A percentile compares a stretch with the other conserved stretches of the same genome.
Conservation (phyloP, 64 coral and sea anemone genomes). For the Montipora capricornis region DNA sequence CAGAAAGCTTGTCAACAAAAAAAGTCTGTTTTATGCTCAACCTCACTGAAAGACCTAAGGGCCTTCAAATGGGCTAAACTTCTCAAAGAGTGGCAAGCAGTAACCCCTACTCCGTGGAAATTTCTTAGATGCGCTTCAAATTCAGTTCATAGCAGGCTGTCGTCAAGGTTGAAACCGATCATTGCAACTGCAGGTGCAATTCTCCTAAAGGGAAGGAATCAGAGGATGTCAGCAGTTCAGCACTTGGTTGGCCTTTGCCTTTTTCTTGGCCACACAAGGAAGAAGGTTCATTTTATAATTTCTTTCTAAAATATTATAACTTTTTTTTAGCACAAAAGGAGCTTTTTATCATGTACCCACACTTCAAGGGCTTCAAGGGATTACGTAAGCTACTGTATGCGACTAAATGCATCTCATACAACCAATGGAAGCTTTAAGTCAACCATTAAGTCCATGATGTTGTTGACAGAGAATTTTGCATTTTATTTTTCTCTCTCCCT, state of each 20-base stretch:
- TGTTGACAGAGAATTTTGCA: neutral
- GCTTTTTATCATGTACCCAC: neutral
- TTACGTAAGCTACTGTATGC: neutral
- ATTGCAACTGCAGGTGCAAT: neutral
- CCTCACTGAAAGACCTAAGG: too few species aligned
- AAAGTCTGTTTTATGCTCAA: too few species aligned
- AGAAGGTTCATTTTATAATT: constrained; percentile 10
- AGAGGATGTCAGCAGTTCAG: constrained; percentile 8
- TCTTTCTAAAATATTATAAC: neutral
- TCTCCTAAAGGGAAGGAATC: neutral
- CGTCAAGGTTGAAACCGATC: neutral
- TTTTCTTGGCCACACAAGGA: constrained; percentile 13
- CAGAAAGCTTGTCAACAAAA: too few species aligned
- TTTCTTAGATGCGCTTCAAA: too few species aligned
- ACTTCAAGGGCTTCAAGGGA: neutral
- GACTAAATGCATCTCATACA: neutral
- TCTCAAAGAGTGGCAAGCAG: too few species aligned
- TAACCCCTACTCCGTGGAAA: too few species aligned
- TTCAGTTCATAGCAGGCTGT: too few species aligned
- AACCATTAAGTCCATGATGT: neutral
- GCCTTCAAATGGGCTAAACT: too few species aligned
- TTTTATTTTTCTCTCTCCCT: neutral
- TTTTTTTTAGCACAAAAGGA: neutral
- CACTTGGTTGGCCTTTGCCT: constrained; percentile 17
- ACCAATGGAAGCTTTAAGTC: neutral